Base-by-base conservation (phyloP, 2,888 invertebrate species). In the Creontiades dilutus region DNA sequence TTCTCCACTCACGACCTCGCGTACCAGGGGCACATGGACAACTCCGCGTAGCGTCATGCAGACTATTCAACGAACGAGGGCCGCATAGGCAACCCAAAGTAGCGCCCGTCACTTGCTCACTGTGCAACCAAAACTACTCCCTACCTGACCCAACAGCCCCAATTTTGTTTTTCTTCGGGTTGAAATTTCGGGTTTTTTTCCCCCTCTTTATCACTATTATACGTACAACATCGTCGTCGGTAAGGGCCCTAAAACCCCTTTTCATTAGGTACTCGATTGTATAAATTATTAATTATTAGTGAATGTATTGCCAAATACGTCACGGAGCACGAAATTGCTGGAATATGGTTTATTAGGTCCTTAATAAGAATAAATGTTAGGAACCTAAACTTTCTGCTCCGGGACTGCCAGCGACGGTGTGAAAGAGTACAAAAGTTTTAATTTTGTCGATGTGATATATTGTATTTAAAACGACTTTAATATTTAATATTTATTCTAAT, bases 401-500 rank as follows among this genome's bases (percentile, higher is more conserved):
- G 47, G 48, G 82, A n/a, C 47, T 14, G 13, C 82, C 27, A 37
- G 46, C 23, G 23, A 46, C 47, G 89, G 84, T 75, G 84, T 82
- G 82, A 61, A 75, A 78, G 75, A 84, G 89, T 89, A 89, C 89
- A 89, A 89, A 89, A 89, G 89, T 89, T 89, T 82, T 89, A 89
- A 68, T 89, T 89, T 89, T 89, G 89, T 84, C 61, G 61, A 68
- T 89, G 89, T 84, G 84, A 89, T 89, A 82, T 82, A 47, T 82
- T 80, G 82, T 82, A 82, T 78, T 78, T 78, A 37, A 78, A 78
- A 78, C 78, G 16, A 37, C 37, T 46, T 78, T 78, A 46, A 78
- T 78, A 78, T 78, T 78, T 46, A 78, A 37, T 78, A 68, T 68
- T 68, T 68, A 68, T 68, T 68, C 7, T 68, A 68, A 68, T 68